Percentiles rank a stretch among this genome's conserved stretches.
These are phyloP conservation scores for Allygus modestus DNA, from an alignment of 2,888 invertebrate genomes.

Conservation along the genomic window DNA sequence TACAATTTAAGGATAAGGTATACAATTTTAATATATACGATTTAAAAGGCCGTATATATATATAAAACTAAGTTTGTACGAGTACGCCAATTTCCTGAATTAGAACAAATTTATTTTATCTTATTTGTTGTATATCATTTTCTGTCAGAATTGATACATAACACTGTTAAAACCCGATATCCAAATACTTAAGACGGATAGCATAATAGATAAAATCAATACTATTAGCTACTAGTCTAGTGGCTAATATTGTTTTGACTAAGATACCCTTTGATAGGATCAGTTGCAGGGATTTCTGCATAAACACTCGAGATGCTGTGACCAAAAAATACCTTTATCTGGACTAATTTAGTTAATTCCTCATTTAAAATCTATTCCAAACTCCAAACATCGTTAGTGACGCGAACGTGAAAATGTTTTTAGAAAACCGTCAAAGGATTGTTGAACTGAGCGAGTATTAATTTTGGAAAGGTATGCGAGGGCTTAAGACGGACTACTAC, in stretches of 20 bases:
- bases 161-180: too few relatives aligned
- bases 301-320: background rate
- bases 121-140: too few relatives aligned
- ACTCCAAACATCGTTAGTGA: slow-evolving; percentile 22
- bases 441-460: background rate
- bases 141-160: too few relatives aligned
- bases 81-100: too few relatives aligned
- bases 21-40: too few relatives aligned
- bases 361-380: slow-evolving; percentile 11
- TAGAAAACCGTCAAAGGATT: background rate
- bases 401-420: background rate
- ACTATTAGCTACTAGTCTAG: background rate
- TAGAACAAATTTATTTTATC: too few relatives aligned
- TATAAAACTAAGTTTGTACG: too few relatives aligned
- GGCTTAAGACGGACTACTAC: too few relatives aligned
- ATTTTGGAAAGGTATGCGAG: background rate
- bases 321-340: slow-evolving; percentile 10
- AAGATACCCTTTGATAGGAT: background rate
- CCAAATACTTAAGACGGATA: too few relatives aligned
- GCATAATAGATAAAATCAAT: too few relatives aligned
- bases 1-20: too few relatives aligned
- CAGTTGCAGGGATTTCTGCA: background rate
- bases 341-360: slow-evolving; percentile 28
- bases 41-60: too few relatives aligned
- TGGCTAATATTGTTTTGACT: background rate